These are phyloP conservation scores for Drosophila trapezifrons DNA, from an alignment of 1,140 invertebrate genomes.

Conservation along the genomic window DNA sequence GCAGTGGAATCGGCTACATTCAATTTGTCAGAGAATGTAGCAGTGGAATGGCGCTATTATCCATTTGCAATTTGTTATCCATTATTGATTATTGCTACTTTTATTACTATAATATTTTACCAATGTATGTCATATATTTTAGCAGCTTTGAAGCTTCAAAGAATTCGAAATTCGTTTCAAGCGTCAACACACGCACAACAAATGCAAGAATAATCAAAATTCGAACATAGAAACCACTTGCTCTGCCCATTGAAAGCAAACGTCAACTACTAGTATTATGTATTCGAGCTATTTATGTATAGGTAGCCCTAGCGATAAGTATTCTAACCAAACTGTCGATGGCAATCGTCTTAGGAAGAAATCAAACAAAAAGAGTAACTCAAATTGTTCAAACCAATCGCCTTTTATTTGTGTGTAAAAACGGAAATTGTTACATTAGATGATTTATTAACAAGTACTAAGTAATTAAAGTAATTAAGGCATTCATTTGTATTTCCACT, in stretches of 20 bases:
- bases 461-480: conserved; percentile 8
- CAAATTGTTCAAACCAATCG: conserved; percentile 67
- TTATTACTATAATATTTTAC: conserved; percentile 16
- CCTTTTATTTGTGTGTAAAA: conserved; percentile 67
- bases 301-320: conserved; percentile 60
- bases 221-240: conserved; percentile 30
- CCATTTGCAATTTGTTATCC: conserved; percentile 27
- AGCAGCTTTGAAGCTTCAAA: conserved; percentile 44
- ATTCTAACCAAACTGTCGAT: conserved; percentile 23
- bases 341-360: conserved; percentile 43
- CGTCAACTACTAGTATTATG: conserved; percentile 74
- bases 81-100: conserved; percentile 8
- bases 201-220: conserved; percentile 72
- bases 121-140: conserved; percentile 33
- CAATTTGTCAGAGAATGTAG: too few species aligned
- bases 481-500: conserved; percentile 53
- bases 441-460: conserved; percentile 47
- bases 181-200: conserved; percentile 55
- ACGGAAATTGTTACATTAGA: conserved; percentile 54
- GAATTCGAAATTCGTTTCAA: conserved; percentile 54
- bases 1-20: too few species aligned
- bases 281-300: conserved; percentile 70
- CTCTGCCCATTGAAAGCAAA: conserved; percentile 48
- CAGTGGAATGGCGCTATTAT: too few species aligned
- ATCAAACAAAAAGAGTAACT: conserved; percentile 40